Base-by-base conservation (phyloP, 2,797 vertebrate species). In the Tauraco hartlaubi region DNA sequence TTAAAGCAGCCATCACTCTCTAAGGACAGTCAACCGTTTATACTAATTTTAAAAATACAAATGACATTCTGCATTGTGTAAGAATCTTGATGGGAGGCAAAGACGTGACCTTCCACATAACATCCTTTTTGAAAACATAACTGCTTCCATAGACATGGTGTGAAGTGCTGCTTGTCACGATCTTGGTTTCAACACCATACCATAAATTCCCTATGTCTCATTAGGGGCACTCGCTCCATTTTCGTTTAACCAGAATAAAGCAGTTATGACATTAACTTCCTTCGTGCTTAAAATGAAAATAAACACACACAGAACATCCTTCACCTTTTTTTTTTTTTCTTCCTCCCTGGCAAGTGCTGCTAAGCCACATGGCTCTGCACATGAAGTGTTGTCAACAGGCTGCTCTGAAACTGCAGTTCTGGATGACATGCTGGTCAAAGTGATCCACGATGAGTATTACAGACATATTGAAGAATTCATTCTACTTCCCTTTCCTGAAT, bases 181-280 rank as follows among this genome's bases (percentile, higher is more conserved):
- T 87, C 94, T 68, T 68, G 86, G 74, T 95, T 96, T 96, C 93
- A 97, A 94, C 92, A 95, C 86, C 93, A 91, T 96, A 78, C 95
- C 88, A 83, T 23, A 82, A 92, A 96, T 96, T 96, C 90, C 7
- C 64, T 31, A 1, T 54, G 23, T 71, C 77, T 86, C 63, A 74
- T 49, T 64, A 94, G 58, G 61, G 61, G 21, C 44, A 56, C 15
- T 68, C 73, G 54, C 25, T 87, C 78, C 4, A 1, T 72, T 94
- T 91, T 67, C 52, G 77, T 94, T 91, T 74, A 91, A 93, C 41
- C 62, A 83, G 78, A 94, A 95, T 74, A 58, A 94, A 67, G n/a
- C 12, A 51, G 61, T 95, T 92, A 89, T 6, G 33, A 64, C 33
- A 91, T 51, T 64, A 82, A 92, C 85, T 64, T 48, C 46, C 23